phyloP scores from a whole-genome alignment of 2,113 vertebrate species.

The Archilochus colubris region DNA sequence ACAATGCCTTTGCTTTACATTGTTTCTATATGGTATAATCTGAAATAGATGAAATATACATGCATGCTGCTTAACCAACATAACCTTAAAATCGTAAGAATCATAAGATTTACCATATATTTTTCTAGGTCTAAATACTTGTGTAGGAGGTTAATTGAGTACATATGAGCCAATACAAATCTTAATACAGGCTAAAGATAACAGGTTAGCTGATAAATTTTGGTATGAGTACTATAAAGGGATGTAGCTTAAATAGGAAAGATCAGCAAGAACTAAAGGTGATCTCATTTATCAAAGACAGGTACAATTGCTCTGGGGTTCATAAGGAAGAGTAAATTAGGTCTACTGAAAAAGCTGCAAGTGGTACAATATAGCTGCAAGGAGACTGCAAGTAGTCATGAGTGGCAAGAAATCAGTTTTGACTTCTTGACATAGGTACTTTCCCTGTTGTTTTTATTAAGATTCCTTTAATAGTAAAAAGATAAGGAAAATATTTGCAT shows the following conservation, averaged over 20 bases:
- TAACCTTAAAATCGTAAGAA: no score
- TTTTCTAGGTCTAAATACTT: not conserved
- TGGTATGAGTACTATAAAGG: not conserved
- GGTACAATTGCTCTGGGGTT: not conserved
- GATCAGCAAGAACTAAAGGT: not conserved
- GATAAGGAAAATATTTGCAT: not conserved
- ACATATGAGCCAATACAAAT: not conserved
- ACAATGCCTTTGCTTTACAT: not conserved
- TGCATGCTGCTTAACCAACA: no score
- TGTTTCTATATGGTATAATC: not conserved
- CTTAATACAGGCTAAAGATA: not conserved
- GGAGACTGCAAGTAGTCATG: no score
- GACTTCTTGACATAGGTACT: not conserved
- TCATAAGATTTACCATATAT: not conserved
- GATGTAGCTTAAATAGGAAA: not conserved
- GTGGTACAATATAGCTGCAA: no score
- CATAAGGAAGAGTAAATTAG: not conserved
- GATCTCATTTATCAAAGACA: not conserved
- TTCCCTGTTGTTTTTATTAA: not conserved
- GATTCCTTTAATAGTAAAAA: not conserved
- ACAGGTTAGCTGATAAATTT: not conserved
- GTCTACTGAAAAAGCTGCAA: not conserved
- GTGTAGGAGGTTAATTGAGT: not conserved
- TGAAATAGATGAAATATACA: not conserved
- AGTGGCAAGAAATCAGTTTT: not conserved